Base-by-base conservation (phyloP, 2,113 vertebrate species). In the Lasiurus borealis region DNA sequence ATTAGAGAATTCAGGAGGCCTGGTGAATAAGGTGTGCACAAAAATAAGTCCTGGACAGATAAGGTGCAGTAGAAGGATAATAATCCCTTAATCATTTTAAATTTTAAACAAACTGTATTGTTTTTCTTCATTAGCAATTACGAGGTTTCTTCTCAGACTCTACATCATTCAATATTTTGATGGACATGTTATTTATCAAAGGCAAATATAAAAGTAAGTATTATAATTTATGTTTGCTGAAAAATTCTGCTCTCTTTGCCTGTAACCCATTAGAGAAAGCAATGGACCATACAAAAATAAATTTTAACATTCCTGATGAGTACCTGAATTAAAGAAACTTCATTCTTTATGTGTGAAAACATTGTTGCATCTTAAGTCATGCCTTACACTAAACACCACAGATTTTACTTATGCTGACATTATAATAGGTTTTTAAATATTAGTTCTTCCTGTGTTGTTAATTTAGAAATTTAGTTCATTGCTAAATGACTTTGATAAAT, bases 181-280 rank as follows among this genome's bases (percentile, higher is more conserved):
- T 99, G 95, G 99, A 99, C 93, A 99, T 99, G 98, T 97, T 99
- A 80, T 99, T 99, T 97, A 98, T 97, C 44, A 99, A 99, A 98
- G 99, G 98, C 54, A 98, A 80, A 94, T 99, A 99, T 98, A 97
- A 99, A 97, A 97, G 99, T 99, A 98, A 98, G 99, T 98, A 96
- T 75, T 68, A 0, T 7, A 69, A 9, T 83, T 23, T 95, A 54
- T 78, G 29, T 82, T 90, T 85, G 31, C n/a, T 84, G 57, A 82
- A 91, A 95, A 76, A 71, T 59, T 85, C 54, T 85, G 34, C 46
- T 31, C 2, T 92, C 64, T 88, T 81, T 88, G 54, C 48, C 91
- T 19, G 23, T 31, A 4, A 73, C 66, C 21, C 73, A 14, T 87
- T 75, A 23, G 85, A 15, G 19, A 25, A 57, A 77, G 64, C 44